phyloP scores from a whole-genome alignment of 1,140 invertebrate genomes.

The Bilobella aurantiaca region DNA sequence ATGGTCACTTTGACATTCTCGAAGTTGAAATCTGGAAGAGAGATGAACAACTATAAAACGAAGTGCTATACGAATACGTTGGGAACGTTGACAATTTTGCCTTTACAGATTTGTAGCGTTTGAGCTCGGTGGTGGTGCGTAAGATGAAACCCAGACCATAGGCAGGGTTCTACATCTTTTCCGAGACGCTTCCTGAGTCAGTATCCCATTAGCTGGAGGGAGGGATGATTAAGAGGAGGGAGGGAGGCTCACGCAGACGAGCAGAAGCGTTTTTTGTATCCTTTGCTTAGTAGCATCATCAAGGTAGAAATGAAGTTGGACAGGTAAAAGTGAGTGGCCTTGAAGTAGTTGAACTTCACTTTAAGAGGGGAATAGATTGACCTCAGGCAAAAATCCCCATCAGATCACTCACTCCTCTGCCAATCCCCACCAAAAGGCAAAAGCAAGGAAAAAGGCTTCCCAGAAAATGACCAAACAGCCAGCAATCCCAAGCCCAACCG shows the following conservation, averaged over 20 bases:
- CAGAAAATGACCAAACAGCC: too few species aligned
- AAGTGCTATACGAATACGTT: too few species aligned
- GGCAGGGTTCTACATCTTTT: neutral
- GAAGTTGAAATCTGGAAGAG: too few species aligned
- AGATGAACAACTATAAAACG: too few species aligned
- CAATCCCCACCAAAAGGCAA: neutral
- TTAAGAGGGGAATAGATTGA: conserved; percentile 26
- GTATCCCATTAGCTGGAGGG: neutral
- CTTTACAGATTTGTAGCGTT: too few species aligned
- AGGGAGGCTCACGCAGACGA: neutral
- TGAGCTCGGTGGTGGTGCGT: conserved; percentile 30
- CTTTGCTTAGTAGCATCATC: too few species aligned
- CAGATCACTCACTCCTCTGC: neutral
- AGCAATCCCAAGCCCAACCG: too few species aligned
- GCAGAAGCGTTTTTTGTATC: too few species aligned
- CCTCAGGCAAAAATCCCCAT: conserved; percentile 24
- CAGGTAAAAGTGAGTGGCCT: conserved; percentile 21
- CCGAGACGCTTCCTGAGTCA: neutral
- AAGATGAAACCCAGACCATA: neutral
- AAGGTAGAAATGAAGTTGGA: neutral
- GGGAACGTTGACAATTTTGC: too few species aligned
- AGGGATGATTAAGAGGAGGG: neutral
- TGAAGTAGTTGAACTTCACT: conserved; percentile 5
- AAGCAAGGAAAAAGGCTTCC: neutral
- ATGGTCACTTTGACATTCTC: too few species aligned